Percentiles rank a stretch among this genome's conserved stretches.
phyloP scores from a whole-genome alignment of 2,113 vertebrate genomes.

The Aspiorhynchus laticeps region DNA sequence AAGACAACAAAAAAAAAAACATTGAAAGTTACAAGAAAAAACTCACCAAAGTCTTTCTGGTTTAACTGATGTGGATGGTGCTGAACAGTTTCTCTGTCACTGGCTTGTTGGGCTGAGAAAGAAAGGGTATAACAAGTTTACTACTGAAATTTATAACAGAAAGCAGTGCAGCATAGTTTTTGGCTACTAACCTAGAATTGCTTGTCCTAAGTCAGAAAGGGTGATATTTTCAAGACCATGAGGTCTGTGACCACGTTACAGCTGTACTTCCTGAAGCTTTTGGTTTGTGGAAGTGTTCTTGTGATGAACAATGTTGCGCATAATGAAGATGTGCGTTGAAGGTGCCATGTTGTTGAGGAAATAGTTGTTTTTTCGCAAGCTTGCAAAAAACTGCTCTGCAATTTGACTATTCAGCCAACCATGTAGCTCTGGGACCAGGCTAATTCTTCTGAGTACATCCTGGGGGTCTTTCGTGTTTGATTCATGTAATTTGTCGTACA shows the following conservation, averaged over 20 bases:
- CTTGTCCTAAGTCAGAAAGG: not conserved
- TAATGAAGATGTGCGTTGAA: constrained; percentile 11
- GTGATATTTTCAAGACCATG: not conserved
- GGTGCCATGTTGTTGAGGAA: constrained; percentile 19
- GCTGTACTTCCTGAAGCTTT: constrained; percentile 1
- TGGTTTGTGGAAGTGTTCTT: not conserved
- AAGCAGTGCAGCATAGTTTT: not conserved
- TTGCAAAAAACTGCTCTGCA: constrained; percentile 45
- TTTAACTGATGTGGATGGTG: not conserved
- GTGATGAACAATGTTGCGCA: constrained; percentile 4
- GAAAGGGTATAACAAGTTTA: not conserved
- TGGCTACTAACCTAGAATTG: constrained; percentile 7
- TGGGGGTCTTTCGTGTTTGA: constrained; percentile 47
- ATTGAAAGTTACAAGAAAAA: not conserved
- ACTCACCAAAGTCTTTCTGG: not conserved
- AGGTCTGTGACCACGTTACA: not conserved
- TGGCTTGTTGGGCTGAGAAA: not conserved
- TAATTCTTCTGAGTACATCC: constrained; percentile 40
- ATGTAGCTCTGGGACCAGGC: constrained; percentile 44
- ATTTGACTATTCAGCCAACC: constrained; percentile 48
- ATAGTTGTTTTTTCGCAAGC: not conserved
- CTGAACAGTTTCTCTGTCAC: not conserved
- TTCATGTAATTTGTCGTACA: constrained; percentile 34
- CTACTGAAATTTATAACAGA: not conserved
- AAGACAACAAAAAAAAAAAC: not conserved